Percentiles rank a stretch among this genome's conserved stretches.
These are phyloP conservation scores for Prochilodus magdalenae DNA, from an alignment of 2,113 vertebrate genomes.

Conservation along the genomic window DNA sequence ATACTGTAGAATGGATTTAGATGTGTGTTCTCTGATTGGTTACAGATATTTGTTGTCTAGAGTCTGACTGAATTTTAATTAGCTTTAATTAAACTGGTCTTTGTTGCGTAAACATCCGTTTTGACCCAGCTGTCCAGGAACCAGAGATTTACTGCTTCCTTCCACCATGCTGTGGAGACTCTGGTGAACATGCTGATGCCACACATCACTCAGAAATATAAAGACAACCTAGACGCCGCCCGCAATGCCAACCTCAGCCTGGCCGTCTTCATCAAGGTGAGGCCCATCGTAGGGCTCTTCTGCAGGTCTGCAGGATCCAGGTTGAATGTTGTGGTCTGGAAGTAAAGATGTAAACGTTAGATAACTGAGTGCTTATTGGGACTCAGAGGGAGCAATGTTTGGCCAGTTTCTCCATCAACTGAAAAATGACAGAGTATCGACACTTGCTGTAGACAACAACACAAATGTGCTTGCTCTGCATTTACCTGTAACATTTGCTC, in stretches of 20 bases:
- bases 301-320: not conserved
- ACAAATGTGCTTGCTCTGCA: too few species aligned
- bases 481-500: too few species aligned
- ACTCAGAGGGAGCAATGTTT: not conserved
- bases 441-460: not conserved
- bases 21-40: not conserved
- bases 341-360: too few species aligned
- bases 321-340: not conserved
- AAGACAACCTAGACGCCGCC: slow-evolving; percentile 93
- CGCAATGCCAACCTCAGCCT: slow-evolving; percentile 97
- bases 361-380: too few species aligned
- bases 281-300: not conserved
- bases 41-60: not conserved
- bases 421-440: not conserved
- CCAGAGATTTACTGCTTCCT: slow-evolving; percentile 92
- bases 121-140: slow-evolving; percentile 84
- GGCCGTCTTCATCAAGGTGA: slow-evolving; percentile 93
- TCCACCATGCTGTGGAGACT: slow-evolving; percentile 91
- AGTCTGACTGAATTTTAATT: not conserved
- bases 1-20: not conserved
- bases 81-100: too few species aligned
- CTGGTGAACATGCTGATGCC: slow-evolving; percentile 95
- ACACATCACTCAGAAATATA: slow-evolving; percentile 97
- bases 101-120: not conserved
- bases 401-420: not conserved